Evolutionary conservation across 2,888 invertebrate species (phyloP).

Genomic region (Limulus polyphemus): DNA sequence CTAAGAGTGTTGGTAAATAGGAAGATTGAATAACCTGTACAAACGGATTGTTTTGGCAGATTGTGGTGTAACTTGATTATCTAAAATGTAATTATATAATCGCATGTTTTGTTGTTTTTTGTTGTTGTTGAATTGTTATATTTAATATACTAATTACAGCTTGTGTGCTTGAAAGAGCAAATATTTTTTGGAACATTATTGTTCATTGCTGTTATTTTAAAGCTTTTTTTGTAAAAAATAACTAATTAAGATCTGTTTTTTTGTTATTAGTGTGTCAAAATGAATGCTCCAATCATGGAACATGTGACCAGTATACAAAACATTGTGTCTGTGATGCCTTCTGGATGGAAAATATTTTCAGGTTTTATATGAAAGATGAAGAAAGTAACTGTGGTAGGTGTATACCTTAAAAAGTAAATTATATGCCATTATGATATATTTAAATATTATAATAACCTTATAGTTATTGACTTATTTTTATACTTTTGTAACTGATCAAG

Average conservation of each 20-base stretch:
- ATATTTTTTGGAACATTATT: slow-evolving; percentile 1
- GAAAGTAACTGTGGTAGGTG: slow-evolving; percentile 65
- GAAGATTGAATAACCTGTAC: too few species aligned
- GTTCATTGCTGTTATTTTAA: background rate
- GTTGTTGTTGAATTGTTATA: too few species aligned
- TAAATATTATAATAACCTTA: slow-evolving; percentile 4
- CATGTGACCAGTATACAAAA: slow-evolving; percentile 68
- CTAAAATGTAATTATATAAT: too few species aligned
- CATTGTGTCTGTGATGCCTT: slow-evolving; percentile 84
- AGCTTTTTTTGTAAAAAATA: background rate
- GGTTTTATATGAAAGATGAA: slow-evolving; percentile 50
- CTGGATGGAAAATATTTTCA: slow-evolving; percentile 82
- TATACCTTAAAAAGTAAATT: background rate
- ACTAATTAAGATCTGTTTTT: background rate
- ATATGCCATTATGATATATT: background rate
- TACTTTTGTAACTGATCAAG: background rate
- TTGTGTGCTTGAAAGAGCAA: too few species aligned
- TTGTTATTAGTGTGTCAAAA: slow-evolving; percentile 61
- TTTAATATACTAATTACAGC: too few species aligned
- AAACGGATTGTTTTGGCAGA: too few species aligned
- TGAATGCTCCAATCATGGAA: slow-evolving; percentile 77
- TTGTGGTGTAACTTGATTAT: too few species aligned
- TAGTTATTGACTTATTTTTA: background rate
- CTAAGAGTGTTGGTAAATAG: too few species aligned
- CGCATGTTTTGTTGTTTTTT: too few species aligned